Percentiles rank a stretch among this genome's conserved stretches.
These are phyloP conservation scores for Boulengeromyrus knoepffleri DNA, from an alignment of 2,113 vertebrate genomes.

Conservation along the genomic window DNA sequence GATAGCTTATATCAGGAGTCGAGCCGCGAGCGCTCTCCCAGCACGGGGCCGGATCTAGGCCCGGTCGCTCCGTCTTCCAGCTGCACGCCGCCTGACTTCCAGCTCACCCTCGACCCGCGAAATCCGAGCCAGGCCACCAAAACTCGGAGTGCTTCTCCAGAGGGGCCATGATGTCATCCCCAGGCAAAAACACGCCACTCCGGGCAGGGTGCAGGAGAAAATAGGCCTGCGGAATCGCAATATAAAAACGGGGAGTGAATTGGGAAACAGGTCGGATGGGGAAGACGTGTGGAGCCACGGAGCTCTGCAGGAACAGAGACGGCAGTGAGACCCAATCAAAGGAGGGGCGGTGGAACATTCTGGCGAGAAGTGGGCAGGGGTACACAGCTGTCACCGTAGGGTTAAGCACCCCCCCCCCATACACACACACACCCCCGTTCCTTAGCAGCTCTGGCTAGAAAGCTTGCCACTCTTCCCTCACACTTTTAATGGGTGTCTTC, in stretches of 20 bases:
- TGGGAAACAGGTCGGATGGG: conserved; percentile 66
- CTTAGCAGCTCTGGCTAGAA: conserved; percentile 33
- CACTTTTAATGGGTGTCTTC: conserved; percentile 59
- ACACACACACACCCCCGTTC: conserved; percentile 20
- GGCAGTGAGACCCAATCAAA: conserved; percentile 51
- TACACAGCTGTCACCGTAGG: conserved; percentile 41
- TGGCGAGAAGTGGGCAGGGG: conserved; percentile 7
- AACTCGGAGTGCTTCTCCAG: conserved; percentile 26
- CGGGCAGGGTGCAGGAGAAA: conserved; percentile 32
- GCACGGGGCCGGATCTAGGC: neutral
- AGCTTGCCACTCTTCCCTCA: conserved; percentile 14
- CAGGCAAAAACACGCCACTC: conserved; percentile 40
- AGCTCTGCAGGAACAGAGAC: conserved; percentile 55
- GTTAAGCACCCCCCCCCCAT: conserved; percentile 6
- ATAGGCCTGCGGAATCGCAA: conserved; percentile 59
- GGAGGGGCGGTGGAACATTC: conserved; percentile 4
- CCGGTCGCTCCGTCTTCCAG: neutral
- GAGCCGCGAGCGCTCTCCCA: neutral
- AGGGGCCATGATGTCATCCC: conserved; percentile 52
- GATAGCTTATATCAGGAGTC: neutral
- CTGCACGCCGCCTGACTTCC: conserved; percentile 23
- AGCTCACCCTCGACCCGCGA: conserved; percentile 34
- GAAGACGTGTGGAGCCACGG: conserved; percentile 53
- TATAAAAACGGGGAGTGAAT: conserved; percentile 61
- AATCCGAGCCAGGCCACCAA: conserved; percentile 32